Evolutionary conservation across 2,113 vertebrate genomes (phyloP).

Genomic region (Apeltes quadracus): DNA sequence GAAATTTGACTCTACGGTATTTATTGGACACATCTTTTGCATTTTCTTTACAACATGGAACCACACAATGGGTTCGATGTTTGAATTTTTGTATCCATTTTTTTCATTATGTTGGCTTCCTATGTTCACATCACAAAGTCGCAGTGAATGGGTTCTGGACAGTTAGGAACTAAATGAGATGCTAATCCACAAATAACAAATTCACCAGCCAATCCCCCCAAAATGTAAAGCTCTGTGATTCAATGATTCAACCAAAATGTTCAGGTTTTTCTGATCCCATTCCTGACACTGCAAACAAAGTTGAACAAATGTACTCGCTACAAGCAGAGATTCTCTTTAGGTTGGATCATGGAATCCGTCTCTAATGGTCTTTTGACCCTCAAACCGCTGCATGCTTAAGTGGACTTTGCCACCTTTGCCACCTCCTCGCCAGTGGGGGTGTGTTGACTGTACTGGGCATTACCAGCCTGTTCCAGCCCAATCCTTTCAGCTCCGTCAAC

Average conservation of each 20-base stretch:
- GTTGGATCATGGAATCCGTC: neutral
- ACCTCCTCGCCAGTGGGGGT: slow-evolving; percentile 1
- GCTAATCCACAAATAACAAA: neutral
- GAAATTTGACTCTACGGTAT: neutral
- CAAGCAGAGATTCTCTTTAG: neutral
- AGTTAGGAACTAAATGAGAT: neutral
- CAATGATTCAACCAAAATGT: neutral
- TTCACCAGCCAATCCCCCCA: neutral
- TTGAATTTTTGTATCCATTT: neutral
- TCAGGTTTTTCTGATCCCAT: neutral
- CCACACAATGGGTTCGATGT: neutral
- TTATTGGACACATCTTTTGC: too few relatives aligned
- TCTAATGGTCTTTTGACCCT: neutral
- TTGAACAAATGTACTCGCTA: neutral
- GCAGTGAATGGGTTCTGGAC: neutral
- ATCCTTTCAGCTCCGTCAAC: slow-evolving; percentile 51
- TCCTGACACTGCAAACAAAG: neutral
- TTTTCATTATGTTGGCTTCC: neutral
- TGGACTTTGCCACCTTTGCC: slow-evolving; percentile 13
- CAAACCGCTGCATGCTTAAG: neutral
- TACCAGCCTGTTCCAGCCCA: slow-evolving; percentile 62
- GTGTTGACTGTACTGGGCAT: slow-evolving; percentile 41
- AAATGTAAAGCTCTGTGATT: neutral
- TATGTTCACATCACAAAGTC: neutral
- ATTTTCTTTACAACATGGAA: neutral